Percentiles rank a stretch among this genome's conserved stretches.
These are phyloP conservation scores for Ferrisia virgata DNA, from an alignment of 2,888 invertebrate genomes.

Conservation along the genomic window DNA sequence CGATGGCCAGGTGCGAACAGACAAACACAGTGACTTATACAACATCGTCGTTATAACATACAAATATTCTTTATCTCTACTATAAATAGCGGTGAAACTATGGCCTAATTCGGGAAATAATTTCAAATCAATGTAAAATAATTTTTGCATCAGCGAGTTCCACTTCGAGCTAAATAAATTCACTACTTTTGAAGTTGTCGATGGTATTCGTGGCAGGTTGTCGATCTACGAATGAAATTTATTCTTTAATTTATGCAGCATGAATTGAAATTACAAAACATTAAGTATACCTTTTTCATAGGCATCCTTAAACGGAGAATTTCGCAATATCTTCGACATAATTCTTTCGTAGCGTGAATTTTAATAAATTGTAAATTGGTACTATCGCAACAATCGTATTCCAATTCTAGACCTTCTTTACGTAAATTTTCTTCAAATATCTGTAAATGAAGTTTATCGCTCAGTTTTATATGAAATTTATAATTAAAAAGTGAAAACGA, in stretches of 20 bases:
- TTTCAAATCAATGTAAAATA: conserved; percentile 43
- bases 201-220: neutral
- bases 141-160: conserved; percentile 1
- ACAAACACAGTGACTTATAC: neutral
- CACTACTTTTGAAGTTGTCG: conserved; percentile 10
- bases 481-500: neutral
- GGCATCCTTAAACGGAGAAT: conserved; percentile 89
- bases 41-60: conserved; percentile 57
- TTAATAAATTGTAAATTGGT: conserved; percentile 61
- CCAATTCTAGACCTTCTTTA: conserved; percentile 39
- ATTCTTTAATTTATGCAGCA: neutral
- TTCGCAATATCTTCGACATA: conserved; percentile 82
- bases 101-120: conserved; percentile 46
- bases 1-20: neutral
- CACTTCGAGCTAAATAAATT: conserved; percentile 17
- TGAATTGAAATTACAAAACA: neutral
- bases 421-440: conserved; percentile 38
- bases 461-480: no score
- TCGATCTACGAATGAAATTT: conserved; percentile 16
- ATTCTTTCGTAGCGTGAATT: conserved; percentile 80
- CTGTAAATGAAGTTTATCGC: conserved; percentile 8
- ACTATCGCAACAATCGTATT: conserved; percentile 22
- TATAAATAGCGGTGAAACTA: conserved; percentile 66
- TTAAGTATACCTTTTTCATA: conserved; percentile 63
- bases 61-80: conserved; percentile 88